These are phyloP conservation scores for Epinephelus awoara DNA, from an alignment of 2,797 vertebrate species.

Conservation along the genomic window DNA sequence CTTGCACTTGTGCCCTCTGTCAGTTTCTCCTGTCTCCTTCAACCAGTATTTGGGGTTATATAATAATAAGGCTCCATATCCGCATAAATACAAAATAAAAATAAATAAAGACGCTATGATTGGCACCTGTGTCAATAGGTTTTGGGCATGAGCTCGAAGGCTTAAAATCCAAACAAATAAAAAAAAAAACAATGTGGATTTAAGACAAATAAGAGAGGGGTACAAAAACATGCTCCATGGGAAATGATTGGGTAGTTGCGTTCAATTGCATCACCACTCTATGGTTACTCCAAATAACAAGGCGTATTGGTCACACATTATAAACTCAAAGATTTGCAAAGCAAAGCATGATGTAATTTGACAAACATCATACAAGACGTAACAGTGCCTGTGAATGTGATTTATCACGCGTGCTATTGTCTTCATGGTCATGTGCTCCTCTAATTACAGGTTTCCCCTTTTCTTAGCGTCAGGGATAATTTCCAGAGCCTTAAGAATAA, in stretches of 20 bases:
- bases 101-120: constrained; percentile 11
- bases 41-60: constrained; percentile 11
- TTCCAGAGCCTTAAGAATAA: constrained; percentile 29
- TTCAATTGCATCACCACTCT: constrained; percentile 71
- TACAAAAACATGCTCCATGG: constrained; percentile 40
- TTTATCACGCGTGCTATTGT: constrained; percentile 41
- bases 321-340: constrained; percentile 52
- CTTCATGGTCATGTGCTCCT: constrained; percentile 20
- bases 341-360: constrained; percentile 52
- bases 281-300: constrained; percentile 59
- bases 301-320: constrained; percentile 51
- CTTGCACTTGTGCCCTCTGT: constrained; percentile 40
- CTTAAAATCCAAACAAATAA: constrained; percentile 25
- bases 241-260: constrained; percentile 61
- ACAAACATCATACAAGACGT: constrained; percentile 49
- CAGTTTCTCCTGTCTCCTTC: constrained; percentile 25
- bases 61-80: constrained; percentile 26
- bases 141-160: constrained; percentile 16
- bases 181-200: constrained; percentile 30
- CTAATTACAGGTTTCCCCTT: constrained; percentile 49
- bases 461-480: constrained; percentile 30
- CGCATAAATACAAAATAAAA: constrained; percentile 24
- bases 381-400: constrained; percentile 54
- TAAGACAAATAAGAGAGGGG: constrained; percentile 25
- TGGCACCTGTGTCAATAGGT: constrained; percentile 33